These are phyloP conservation scores for Chloroceryle aenea DNA, from an alignment of 2,113 vertebrate genomes.

Conservation along the genomic window DNA sequence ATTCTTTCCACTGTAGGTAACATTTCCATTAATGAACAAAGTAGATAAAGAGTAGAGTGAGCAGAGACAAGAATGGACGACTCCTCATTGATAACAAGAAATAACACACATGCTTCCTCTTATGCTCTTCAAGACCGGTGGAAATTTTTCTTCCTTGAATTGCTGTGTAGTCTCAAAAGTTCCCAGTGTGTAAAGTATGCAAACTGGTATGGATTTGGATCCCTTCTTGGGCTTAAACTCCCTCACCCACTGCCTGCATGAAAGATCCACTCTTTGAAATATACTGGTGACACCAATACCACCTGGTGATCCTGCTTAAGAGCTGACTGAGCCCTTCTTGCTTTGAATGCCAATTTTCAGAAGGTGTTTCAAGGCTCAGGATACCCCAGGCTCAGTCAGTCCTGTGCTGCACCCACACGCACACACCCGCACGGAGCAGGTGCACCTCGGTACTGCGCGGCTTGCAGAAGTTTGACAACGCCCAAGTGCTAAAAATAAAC, in stretches of 20 bases:
- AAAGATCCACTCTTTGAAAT: not conserved
- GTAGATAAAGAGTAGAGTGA: not conserved
- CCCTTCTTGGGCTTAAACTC: not conserved
- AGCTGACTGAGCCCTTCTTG: not conserved
- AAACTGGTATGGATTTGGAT: not conserved
- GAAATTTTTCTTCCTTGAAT: not conserved
- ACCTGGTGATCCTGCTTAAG: not conserved
- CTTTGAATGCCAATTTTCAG: not conserved
- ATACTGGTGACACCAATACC: not conserved
- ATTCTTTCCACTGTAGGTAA: not conserved
- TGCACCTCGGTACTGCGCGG: accelerated
- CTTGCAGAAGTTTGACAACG: not conserved
- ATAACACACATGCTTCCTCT: not conserved
- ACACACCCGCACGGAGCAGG: accelerated
- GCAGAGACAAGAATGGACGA: not conserved
- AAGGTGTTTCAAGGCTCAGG: not conserved
- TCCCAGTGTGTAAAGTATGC: not conserved
- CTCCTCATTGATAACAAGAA: not conserved
- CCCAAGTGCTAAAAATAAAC: not conserved
- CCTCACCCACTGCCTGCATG: not conserved
- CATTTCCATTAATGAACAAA: not conserved
- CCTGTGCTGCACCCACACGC: accelerated
- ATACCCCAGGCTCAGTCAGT: not conserved
- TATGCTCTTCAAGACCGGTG: not conserved
- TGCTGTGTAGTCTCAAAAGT: not conserved